Evolutionary conservation across 35 echinoderm and acorn worm genomes (phyloP).

Genomic region (Heliocidaris tuberculata): DNA sequence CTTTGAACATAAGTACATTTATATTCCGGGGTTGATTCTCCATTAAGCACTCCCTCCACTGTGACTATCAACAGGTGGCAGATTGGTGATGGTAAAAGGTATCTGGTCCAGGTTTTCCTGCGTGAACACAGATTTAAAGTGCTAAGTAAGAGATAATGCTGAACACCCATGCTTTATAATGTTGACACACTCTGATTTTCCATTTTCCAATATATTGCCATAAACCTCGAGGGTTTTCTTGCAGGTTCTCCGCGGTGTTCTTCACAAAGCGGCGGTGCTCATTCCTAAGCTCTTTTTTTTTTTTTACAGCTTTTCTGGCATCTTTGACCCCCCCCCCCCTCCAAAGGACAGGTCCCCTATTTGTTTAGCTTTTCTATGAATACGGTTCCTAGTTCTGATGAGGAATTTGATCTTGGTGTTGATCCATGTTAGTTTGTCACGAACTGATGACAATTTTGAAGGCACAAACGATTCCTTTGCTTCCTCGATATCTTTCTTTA

Average conservation of each 20-base stretch:
- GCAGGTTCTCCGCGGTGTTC: constrained; percentile 17
- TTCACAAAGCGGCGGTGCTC: constrained; percentile 18
- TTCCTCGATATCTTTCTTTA: background rate
- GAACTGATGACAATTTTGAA: background rate
- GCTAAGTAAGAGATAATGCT: background rate
- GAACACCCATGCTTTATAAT: background rate
- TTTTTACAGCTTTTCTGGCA: constrained; percentile 28
- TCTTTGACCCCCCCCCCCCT: background rate
- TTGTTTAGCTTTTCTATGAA: constrained; percentile 21
- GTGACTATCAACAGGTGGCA: too few species aligned
- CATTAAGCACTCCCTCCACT: too few species aligned
- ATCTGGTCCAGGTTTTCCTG: constrained; percentile 31
- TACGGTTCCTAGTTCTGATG: background rate
- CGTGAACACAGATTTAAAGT: constrained; percentile 48
- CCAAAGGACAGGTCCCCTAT: background rate
- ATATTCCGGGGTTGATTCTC: too few species aligned
- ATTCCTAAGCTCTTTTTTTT: constrained; percentile 36
- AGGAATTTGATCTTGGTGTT: background rate
- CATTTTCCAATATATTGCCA: constrained; percentile 38
- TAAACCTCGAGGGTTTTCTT: constrained; percentile 29
- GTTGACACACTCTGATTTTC: constrained; percentile 39
- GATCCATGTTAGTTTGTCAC: background rate
- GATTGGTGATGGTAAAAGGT: background rate
- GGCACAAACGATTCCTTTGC: constrained; percentile 33
- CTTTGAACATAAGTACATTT: too few species aligned